Conservation (phyloP, 2,113 vertebrate species). For the Nicator chloris region DNA sequence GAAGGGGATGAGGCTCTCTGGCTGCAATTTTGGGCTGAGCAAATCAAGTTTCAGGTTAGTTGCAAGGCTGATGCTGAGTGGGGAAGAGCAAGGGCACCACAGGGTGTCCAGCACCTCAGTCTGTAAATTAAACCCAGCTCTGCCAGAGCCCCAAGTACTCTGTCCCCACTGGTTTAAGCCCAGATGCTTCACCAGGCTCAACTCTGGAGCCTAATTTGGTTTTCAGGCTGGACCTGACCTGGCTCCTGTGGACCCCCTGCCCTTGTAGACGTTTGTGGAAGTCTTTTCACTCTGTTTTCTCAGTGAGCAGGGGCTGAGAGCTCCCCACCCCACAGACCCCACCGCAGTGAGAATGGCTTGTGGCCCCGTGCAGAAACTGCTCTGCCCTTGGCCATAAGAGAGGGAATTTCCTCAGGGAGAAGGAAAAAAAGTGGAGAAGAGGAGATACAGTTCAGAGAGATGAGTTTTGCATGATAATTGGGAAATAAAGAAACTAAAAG, state of each 20-base stretch:
- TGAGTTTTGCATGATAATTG: slow-evolving; percentile 32
- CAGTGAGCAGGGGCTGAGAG: not conserved
- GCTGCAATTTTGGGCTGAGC: not conserved
- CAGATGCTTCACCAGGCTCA: not conserved
- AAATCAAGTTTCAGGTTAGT: not conserved
- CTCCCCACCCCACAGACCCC: not conserved
- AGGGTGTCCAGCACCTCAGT: no score
- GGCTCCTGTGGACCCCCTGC: not conserved
- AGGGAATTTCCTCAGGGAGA: not conserved
- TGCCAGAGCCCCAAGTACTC: accelerated
- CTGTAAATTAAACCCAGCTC: not conserved
- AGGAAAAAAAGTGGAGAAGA: not conserved
- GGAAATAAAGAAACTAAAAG: slow-evolving; percentile 44
- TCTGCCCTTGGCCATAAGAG: not conserved
- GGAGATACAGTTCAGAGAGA: not conserved
- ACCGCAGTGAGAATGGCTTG: not conserved
- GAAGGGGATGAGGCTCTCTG: not conserved
- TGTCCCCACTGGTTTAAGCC: not conserved
- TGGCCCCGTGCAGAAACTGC: not conserved
- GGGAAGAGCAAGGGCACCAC: not conserved
- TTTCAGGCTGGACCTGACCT: not conserved
- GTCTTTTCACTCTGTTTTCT: not conserved
- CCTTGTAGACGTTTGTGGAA: not conserved
- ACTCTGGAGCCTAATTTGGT: not conserved
- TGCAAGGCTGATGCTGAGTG: not conserved